These are phyloP conservation scores for Brachionus plicatilis DNA, from an alignment of 1,140 invertebrate genomes.

Conservation along the genomic window DNA sequence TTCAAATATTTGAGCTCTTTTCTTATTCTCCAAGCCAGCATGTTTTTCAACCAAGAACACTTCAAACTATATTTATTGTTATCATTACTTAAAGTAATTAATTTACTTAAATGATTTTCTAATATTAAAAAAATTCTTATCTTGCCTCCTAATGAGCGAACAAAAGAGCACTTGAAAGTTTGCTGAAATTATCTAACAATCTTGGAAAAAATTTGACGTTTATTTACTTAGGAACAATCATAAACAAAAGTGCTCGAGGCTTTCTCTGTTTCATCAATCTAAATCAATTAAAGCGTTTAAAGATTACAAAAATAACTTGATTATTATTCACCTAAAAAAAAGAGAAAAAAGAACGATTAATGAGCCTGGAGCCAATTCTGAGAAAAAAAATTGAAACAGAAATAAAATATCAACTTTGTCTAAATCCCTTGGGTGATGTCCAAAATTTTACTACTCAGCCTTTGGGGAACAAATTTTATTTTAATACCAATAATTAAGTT, in stretches of 20 bases:
- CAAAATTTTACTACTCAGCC: background rate
- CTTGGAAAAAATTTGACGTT: slow-evolving; percentile 10
- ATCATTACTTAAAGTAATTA: slow-evolving; percentile 35
- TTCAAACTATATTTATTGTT: slow-evolving; percentile 13
- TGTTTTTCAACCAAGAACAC: slow-evolving; percentile 16
- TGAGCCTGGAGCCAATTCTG: background rate
- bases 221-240: slow-evolving; percentile 21
- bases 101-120: slow-evolving; percentile 31
- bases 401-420: background rate
- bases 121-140: slow-evolving; percentile 15
- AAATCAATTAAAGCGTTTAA: background rate
- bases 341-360: background rate
- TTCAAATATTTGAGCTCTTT: slow-evolving; percentile 26
- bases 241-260: background rate
- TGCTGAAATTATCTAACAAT: slow-evolving; percentile 18
- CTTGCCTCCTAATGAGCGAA: background rate
- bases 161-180: slow-evolving; percentile 30
- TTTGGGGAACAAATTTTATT: background rate
- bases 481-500: background rate
- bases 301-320: slow-evolving; percentile 5
- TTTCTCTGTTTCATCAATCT: background rate
- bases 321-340: background rate
- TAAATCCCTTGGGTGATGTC: background rate
- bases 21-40: background rate
- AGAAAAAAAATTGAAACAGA: background rate